A percentile compares a stretch with the other conserved stretches of the same genome.
phyloP scores from a whole-genome alignment of 2,888 invertebrate genomes.

The Drosophila macrospina region DNA sequence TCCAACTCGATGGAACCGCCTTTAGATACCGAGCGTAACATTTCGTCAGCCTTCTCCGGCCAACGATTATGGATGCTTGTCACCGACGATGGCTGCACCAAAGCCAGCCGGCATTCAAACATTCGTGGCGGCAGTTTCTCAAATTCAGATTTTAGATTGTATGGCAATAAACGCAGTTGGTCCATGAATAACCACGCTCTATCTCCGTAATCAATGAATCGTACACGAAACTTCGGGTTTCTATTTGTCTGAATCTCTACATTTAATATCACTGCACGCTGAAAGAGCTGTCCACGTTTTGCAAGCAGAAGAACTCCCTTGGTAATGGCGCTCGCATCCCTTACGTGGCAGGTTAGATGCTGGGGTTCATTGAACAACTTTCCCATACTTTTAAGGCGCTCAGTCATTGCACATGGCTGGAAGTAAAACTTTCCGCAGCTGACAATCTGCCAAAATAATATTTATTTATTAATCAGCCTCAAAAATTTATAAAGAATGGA shows the following conservation, averaged over 20 bases:
- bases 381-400: constrained; percentile 83
- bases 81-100: constrained; percentile 89
- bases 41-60: constrained; percentile 86
- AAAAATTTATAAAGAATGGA: neutral
- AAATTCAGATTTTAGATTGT: constrained; percentile 68
- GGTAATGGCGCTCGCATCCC: constrained; percentile 74
- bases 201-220: constrained; percentile 93
- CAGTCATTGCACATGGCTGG: constrained; percentile 76
- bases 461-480: too few relatives aligned
- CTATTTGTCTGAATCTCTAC: constrained; percentile 72
- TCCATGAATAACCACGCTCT: constrained; percentile 85
- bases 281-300: constrained; percentile 86
- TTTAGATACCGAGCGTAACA: constrained; percentile 85
- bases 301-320: constrained; percentile 88
- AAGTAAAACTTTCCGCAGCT: constrained; percentile 82
- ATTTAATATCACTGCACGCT: constrained; percentile 87
- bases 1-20: constrained; percentile 84
- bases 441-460: constrained; percentile 3
- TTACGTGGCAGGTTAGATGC: constrained; percentile 65
- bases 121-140: constrained; percentile 87
- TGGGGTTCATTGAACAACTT: constrained; percentile 83
- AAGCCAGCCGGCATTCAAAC: constrained; percentile 90
- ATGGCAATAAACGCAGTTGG: constrained; percentile 85
- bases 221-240: constrained; percentile 86
- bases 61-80: constrained; percentile 88